A percentile compares a stretch with the other conserved stretches of the same genome.
Conservation (phyloP, 2,797 vertebrate genomes). For the Esox masquinongy region DNA sequence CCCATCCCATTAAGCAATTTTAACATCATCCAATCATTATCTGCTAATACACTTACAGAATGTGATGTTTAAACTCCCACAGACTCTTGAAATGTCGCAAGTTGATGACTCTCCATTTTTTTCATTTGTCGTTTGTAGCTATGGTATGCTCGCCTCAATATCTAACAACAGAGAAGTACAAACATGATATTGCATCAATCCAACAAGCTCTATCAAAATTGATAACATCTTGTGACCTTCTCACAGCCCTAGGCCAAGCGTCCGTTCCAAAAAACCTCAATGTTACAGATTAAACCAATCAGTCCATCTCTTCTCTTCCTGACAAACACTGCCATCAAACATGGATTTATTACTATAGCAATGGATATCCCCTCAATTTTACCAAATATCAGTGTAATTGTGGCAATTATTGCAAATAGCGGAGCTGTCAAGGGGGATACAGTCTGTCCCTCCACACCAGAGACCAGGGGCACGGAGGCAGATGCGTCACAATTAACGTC, state of each 20-base stretch:
- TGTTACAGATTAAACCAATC: conserved; percentile 23
- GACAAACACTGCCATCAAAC: conserved; percentile 36
- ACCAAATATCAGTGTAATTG: conserved; percentile 57
- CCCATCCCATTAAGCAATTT: neutral
- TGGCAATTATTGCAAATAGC: conserved; percentile 74
- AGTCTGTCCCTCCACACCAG: conserved; percentile 33
- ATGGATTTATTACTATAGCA: conserved; percentile 28
- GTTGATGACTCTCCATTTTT: neutral
- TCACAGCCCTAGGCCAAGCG: conserved; percentile 39
- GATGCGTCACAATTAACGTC: conserved; percentile 32
- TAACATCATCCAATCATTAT: neutral
- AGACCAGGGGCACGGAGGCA: conserved; percentile 32
- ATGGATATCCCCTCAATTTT: conserved; percentile 49
- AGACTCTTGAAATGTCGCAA: neutral
- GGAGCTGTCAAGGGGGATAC: conserved; percentile 55
- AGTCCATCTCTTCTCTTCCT: conserved; percentile 25
- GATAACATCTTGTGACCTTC: neutral
- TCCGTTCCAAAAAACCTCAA: neutral
- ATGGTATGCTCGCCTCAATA: neutral
- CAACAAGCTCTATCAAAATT: neutral
- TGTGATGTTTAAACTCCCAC: neutral
- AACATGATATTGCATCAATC: neutral
- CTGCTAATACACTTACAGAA: neutral
- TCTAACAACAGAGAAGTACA: neutral
- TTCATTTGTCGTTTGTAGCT: neutral